phyloP scores from a whole-genome alignment of 2,888 invertebrate species.

The Caenorhabditis panamensis region DNA sequence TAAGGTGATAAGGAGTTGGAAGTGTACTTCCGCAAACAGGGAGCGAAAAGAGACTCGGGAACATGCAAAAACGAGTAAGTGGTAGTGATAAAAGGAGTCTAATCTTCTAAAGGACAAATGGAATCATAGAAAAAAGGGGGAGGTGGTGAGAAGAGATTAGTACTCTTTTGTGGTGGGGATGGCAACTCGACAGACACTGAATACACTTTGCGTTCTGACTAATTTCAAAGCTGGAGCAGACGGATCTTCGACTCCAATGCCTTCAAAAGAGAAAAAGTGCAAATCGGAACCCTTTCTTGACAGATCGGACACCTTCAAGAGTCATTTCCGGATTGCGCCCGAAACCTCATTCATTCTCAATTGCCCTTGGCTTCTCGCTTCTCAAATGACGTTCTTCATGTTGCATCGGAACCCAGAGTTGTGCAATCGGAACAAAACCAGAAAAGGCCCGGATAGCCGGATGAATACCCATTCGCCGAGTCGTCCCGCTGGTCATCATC shows the following conservation, averaged over 20 bases:
- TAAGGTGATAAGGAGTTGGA: background rate
- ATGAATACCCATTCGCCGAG: background rate
- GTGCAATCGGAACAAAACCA: background rate
- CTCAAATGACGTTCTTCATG: constrained; percentile 1
- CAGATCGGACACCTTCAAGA: constrained; percentile 11
- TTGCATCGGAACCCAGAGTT: constrained; percentile 3
- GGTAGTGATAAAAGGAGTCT: background rate
- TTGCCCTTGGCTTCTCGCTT: constrained; percentile 10
- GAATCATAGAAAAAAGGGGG: background rate
- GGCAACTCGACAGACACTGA: background rate
- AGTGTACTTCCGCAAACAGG: no score
- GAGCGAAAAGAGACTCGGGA: no score
- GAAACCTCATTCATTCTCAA: constrained; percentile 20
- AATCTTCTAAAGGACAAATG: constrained; percentile 23
- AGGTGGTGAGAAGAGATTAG: constrained; percentile 12
- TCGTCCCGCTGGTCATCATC: constrained; percentile 5
- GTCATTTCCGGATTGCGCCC: background rate
- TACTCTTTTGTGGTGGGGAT: background rate
- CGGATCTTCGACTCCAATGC: background rate
- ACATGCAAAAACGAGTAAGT: constrained; percentile 5
- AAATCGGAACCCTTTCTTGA: background rate
- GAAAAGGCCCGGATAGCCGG: background rate
- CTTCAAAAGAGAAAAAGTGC: constrained; percentile 7
- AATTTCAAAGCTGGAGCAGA: background rate
- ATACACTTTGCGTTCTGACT: background rate